Evolutionary conservation across 1,140 invertebrate genomes (phyloP).

Genomic region (Macrosteles quadrilineatus): DNA sequence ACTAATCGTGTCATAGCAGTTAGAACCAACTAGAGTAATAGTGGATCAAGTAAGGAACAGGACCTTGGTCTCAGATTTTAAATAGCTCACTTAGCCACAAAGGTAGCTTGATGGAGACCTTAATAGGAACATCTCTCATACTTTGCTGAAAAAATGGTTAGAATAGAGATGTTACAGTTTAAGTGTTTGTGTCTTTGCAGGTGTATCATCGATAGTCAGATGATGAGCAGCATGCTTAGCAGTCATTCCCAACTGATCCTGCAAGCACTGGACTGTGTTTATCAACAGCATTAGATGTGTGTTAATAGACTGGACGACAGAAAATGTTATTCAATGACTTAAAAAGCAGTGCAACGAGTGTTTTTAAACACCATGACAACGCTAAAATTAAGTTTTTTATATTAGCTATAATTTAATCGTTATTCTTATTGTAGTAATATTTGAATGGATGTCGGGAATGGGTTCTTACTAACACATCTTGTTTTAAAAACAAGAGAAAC

Average conservation of each 20-base stretch:
- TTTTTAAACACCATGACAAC: slow-evolving; percentile 28
- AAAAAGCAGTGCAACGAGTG: slow-evolving; percentile 26
- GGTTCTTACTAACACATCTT: slow-evolving; percentile 30
- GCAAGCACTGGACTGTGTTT: slow-evolving; percentile 19
- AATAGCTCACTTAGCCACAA: too few relatives aligned
- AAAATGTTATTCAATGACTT: not conserved
- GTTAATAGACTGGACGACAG: too few relatives aligned
- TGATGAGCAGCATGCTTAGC: not conserved
- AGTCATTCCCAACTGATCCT: slow-evolving; percentile 13
- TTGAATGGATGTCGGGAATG: slow-evolving; percentile 28
- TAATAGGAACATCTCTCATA: not conserved
- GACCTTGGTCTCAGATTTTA: too few relatives aligned
- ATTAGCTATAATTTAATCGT: slow-evolving; percentile 27
- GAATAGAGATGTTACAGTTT: not conserved
- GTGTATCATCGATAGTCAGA: slow-evolving; percentile 1
- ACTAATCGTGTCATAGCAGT: too few relatives aligned
- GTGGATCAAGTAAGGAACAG: too few relatives aligned
- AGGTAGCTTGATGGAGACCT: too few relatives aligned
- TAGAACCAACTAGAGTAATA: too few relatives aligned
- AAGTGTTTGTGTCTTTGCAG: not conserved
- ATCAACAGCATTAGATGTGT: slow-evolving; percentile 19
- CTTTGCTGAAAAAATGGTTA: not conserved
- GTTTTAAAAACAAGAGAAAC: slow-evolving; percentile 21
- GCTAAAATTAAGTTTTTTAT: slow-evolving; percentile 25
- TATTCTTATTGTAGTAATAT: slow-evolving; percentile 32